These are phyloP conservation scores for Crocuta crocuta DNA, from an alignment of 2,113 vertebrate species.

Conservation along the genomic window DNA sequence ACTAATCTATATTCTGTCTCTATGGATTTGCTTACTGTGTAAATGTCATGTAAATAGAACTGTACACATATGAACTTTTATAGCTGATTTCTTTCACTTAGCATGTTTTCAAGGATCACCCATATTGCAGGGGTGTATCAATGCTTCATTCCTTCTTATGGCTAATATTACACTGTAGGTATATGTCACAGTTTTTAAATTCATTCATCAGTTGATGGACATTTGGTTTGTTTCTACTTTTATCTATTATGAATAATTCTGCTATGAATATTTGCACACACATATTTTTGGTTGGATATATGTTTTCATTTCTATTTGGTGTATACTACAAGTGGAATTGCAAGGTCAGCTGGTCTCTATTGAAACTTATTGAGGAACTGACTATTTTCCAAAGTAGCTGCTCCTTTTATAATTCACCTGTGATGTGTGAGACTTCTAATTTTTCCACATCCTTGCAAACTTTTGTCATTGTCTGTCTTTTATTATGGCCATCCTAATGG, in stretches of 20 bases:
- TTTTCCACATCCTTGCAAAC: neutral
- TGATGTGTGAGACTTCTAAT: neutral
- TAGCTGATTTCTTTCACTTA: neutral
- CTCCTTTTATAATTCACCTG: neutral
- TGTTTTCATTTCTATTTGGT: constrained; percentile 10
- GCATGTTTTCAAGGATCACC: neutral
- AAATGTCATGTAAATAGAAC: neutral
- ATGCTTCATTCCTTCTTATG: neutral
- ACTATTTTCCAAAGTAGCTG: neutral
- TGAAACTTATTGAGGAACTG: neutral
- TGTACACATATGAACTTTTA: neutral
- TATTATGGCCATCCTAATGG: neutral
- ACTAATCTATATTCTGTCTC: neutral
- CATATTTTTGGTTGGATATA: neutral
- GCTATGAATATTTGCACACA: neutral
- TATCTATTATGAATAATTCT: neutral
- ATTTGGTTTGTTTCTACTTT: neutral
- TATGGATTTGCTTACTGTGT: neutral
- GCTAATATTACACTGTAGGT: neutral
- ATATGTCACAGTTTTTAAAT: neutral
- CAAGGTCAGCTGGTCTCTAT: neutral
- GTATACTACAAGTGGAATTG: neutral
- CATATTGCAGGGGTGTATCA: neutral
- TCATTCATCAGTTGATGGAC: neutral
- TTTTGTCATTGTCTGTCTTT: neutral